Percentiles rank a stretch among this genome's conserved stretches.
Conservation (phyloP, 2,113 vertebrate species). For the rabbit (Oryctolagus cuniculus) region mOryCun1.1 NC_091433.1:131045001-131045500, state of each 20-base stretch:
- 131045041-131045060: neutral
- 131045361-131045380: neutral
- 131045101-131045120: neutral
- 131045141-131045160: neutral
- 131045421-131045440: neutral
- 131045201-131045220: neutral
- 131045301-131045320: neutral
- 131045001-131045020: neutral
- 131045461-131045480: neutral
- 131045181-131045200: neutral
- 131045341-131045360: neutral
- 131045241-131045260: neutral
- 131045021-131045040: neutral
- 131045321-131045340: neutral
- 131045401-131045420: neutral
- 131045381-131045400: neutral
- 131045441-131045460: neutral
- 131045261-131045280: neutral
- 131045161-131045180: neutral
- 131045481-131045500: neutral
- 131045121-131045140: neutral
- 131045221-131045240: neutral
- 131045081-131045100: neutral
- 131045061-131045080: neutral
- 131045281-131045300: neutral